A percentile compares a stretch with the other conserved stretches of the same genome.
phyloP scores from a whole-genome alignment of 2,797 vertebrate genomes.

The Uromys caudimaculatus region DNA sequence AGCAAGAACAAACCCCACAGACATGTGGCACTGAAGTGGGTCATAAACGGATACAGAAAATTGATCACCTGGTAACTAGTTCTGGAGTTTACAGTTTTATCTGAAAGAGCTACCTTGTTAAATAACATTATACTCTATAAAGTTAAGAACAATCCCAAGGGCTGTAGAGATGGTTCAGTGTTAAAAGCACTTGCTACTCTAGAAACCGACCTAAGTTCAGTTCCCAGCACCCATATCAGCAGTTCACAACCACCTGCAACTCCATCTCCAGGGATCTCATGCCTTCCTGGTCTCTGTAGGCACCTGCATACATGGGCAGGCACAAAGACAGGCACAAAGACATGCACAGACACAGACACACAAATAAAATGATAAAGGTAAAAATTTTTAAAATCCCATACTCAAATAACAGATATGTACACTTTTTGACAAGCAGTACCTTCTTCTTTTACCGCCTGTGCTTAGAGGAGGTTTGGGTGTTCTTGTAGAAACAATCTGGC shows the following conservation, averaged over 20 bases:
- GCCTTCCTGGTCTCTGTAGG: neutral
- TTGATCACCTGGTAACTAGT: neutral
- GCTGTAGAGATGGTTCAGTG: neutral
- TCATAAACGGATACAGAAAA: neutral
- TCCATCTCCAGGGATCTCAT: neutral
- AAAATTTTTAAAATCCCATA: neutral
- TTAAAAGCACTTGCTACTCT: neutral
- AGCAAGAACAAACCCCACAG: neutral
- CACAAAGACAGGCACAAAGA: neutral
- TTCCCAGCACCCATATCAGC: neutral
- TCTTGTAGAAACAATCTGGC: constrained; percentile 99
- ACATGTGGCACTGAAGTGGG: neutral
- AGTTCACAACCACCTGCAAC: neutral
- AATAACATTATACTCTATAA: constrained; percentile 30
- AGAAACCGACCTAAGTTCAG: neutral
- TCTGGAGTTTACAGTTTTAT: constrained; percentile 34
- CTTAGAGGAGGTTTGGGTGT: constrained; percentile 94
- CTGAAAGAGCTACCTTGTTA: constrained; percentile 38
- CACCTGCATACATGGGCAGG: neutral
- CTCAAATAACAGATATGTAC: constrained; percentile 40
- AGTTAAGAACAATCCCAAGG: neutral
- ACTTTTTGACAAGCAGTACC: constrained; percentile 87
- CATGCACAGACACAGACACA: neutral
- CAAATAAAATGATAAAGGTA: neutral
- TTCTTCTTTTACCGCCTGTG: constrained; percentile 95